phyloP scores from a whole-genome alignment of 1,140 invertebrate genomes.

The Penaeus vannamei region DNA sequence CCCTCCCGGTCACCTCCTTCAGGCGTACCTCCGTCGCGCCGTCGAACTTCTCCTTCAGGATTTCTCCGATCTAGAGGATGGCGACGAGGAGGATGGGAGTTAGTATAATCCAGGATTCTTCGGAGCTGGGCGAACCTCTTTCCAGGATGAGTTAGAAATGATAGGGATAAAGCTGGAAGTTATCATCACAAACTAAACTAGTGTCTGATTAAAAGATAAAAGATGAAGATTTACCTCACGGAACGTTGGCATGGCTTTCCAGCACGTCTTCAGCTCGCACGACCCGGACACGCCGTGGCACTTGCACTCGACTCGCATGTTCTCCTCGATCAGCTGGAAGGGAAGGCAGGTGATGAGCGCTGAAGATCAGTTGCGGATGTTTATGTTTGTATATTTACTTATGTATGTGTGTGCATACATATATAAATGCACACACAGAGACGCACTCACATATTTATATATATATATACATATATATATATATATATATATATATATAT shows the following conservation, averaged over 20 bases:
- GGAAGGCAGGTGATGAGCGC: neutral
- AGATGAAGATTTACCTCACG: conserved; percentile 70
- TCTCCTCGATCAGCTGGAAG: conserved; percentile 69
- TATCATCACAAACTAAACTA: too few relatives aligned
- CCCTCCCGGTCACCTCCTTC: conserved; percentile 69
- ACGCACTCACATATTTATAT: too few relatives aligned
- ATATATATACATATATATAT: too few relatives aligned
- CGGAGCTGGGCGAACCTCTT: too few relatives aligned
- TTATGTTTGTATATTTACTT: too few relatives aligned
- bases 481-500: too few relatives aligned
- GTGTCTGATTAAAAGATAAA: neutral
- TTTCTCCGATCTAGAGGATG: conserved; percentile 70
- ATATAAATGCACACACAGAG: too few relatives aligned
- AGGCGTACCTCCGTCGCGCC: conserved; percentile 71
- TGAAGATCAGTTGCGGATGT: too few relatives aligned
- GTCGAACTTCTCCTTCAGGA: conserved; percentile 72
- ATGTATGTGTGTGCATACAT: too few relatives aligned
- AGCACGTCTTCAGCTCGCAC: conserved; percentile 75
- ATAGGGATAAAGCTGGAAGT: too few relatives aligned
- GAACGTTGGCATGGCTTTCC: conserved; percentile 74
- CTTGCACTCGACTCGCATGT: conserved; percentile 74
- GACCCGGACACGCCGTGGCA: conserved; percentile 76
- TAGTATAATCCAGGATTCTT: too few relatives aligned
- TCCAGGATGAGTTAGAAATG: too few relatives aligned
- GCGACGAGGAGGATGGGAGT: neutral